A percentile compares a stretch with the other conserved stretches of the same genome.
These are phyloP conservation scores for Myodes glareolus DNA, from an alignment of 2,113 vertebrate species.

Conservation along the genomic window DNA sequence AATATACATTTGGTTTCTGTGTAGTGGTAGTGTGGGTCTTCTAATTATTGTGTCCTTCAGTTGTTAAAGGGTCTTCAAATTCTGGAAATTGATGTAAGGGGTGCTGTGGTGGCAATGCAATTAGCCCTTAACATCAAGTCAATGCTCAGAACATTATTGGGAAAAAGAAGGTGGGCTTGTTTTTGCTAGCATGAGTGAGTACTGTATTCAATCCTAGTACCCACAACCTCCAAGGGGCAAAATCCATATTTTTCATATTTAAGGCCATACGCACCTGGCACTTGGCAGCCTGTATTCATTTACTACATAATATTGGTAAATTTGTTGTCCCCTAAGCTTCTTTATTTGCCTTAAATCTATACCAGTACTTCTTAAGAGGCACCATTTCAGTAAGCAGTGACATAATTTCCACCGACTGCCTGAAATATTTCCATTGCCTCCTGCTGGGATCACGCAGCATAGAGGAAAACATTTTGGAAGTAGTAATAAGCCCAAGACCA, in stretches of 20 bases:
- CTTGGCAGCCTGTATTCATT: neutral
- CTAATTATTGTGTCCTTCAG: slow-evolving; percentile 84
- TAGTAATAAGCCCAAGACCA: neutral
- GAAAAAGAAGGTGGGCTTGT: neutral
- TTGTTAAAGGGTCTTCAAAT: slow-evolving; percentile 90
- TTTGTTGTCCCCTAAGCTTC: neutral
- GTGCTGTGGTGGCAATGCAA: slow-evolving; percentile 88
- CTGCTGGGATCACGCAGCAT: neutral
- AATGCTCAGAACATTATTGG: slow-evolving; percentile 86
- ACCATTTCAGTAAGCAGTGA: neutral
- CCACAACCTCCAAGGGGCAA: neutral
- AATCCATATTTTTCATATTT: neutral
- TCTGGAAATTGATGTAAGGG: slow-evolving; percentile 89
- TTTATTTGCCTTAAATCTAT: neutral
- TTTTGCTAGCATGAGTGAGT: neutral
- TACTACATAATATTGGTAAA: neutral
- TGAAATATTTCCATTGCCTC: neutral
- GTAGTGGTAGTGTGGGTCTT: slow-evolving; percentile 84
- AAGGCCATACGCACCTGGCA: neutral
- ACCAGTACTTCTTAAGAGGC: neutral
- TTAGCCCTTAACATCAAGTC: slow-evolving; percentile 86
- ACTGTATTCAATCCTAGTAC: neutral
- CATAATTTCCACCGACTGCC: neutral
- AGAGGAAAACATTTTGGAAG: neutral
- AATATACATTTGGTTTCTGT: slow-evolving; percentile 84